These are phyloP conservation scores for Psylliodes chrysocephalus DNA, from an alignment of 2,888 invertebrate genomes.

Conservation along the genomic window DNA sequence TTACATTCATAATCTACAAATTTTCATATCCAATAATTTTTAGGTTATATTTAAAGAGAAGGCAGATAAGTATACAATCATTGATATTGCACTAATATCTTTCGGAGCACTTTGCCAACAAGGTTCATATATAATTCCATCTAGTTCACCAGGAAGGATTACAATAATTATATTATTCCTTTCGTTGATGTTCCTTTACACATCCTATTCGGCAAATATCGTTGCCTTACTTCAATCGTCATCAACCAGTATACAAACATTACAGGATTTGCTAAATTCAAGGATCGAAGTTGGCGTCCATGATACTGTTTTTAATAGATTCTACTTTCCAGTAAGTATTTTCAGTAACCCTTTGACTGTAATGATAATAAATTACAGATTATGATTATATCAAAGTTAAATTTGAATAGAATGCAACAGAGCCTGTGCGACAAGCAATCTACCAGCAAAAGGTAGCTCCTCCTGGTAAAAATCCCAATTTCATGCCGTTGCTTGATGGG, in stretches of 20 bases:
- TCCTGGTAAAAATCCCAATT: slow-evolving; percentile 69
- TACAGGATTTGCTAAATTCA: slow-evolving; percentile 73
- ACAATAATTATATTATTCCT: slow-evolving; percentile 73
- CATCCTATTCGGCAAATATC: slow-evolving; percentile 81
- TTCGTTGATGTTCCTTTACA: slow-evolving; percentile 76
- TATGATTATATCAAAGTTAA: too few relatives aligned
- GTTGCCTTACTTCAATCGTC: slow-evolving; percentile 80
- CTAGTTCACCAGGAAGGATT: slow-evolving; percentile 65
- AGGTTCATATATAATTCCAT: slow-evolving; percentile 68
- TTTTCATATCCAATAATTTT: not conserved
- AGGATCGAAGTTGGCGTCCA: slow-evolving; percentile 75
- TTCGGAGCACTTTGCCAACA: slow-evolving; percentile 72
- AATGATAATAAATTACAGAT: too few relatives aligned
- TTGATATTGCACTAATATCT: slow-evolving; percentile 68
- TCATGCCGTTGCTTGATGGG: slow-evolving; percentile 72
- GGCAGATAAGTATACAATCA: slow-evolving; percentile 54
- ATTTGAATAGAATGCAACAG: slow-evolving; percentile 69
- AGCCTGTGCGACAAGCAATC: slow-evolving; percentile 71
- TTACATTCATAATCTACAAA: too few relatives aligned
- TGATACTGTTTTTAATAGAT: slow-evolving; percentile 75
- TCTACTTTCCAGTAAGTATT: slow-evolving; percentile 75
- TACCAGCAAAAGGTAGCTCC: slow-evolving; percentile 74
- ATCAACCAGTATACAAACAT: slow-evolving; percentile 72
- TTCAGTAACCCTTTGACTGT: too few relatives aligned
- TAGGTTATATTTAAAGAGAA: not conserved